These are phyloP conservation scores for Himalopsyche kuldschensis DNA, from an alignment of 2,888 invertebrate species.

Conservation along the genomic window DNA sequence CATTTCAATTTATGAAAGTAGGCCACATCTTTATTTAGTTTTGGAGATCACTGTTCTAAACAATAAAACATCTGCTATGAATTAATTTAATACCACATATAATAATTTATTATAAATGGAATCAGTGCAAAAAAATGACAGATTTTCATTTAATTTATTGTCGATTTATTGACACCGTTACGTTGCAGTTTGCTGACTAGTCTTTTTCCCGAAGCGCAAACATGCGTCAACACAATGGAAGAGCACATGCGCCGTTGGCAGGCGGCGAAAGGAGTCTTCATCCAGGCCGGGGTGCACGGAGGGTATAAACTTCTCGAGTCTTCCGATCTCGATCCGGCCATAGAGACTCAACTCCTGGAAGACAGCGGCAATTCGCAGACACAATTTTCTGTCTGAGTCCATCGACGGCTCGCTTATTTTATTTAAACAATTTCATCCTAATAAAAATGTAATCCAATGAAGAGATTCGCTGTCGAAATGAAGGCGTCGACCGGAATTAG, in stretches of 20 bases:
- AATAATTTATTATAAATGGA: too few species aligned
- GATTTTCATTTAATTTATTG: too few species aligned
- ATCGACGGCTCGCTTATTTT: neutral
- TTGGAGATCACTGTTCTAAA: too few species aligned
- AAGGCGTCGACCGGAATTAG: neutral
- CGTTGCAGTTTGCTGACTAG: slow-evolving; percentile 56
- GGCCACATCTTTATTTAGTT: too few species aligned
- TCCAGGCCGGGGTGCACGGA: slow-evolving; percentile 6
- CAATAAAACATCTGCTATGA: too few species aligned
- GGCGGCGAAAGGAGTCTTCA: slow-evolving; percentile 50
- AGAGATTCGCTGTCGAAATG: too few species aligned
- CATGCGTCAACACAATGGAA: slow-evolving; percentile 55
- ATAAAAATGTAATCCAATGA: too few species aligned
- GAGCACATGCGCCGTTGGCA: slow-evolving; percentile 64
- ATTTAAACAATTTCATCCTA: neutral
- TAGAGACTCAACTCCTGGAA: slow-evolving; percentile 11
- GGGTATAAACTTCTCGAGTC: slow-evolving; percentile 28
- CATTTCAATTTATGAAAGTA: too few species aligned
- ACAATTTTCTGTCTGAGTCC: neutral
- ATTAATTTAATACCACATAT: too few species aligned
- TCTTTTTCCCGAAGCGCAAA: slow-evolving; percentile 57
- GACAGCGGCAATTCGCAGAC: neutral
- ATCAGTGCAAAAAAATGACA: too few species aligned
- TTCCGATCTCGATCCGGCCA: slow-evolving; percentile 19
- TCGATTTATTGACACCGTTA: too few species aligned